Conservation (phyloP, 2,888 invertebrate species). For the Geophilus truncorum region DNA sequence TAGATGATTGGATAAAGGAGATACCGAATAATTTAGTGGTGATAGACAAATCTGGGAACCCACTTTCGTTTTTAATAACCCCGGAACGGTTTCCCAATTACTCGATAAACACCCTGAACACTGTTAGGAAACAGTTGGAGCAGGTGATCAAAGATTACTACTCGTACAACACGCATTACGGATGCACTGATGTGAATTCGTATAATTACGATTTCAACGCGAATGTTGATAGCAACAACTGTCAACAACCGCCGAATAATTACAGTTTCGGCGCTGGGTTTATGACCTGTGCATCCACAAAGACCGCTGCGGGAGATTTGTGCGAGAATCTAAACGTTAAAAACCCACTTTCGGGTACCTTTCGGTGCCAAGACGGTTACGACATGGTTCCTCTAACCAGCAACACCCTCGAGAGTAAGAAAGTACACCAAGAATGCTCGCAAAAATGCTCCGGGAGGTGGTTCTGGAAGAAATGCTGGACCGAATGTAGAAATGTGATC, state of each 20-base stretch:
- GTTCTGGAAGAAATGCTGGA: background rate
- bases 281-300: background rate
- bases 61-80: background rate
- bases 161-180: slow-evolving; percentile 1
- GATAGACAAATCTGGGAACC: background rate
- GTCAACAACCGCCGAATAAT: background rate
- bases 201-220: slow-evolving; percentile 23
- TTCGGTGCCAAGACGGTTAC: background rate
- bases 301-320: background rate
- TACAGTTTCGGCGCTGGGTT: background rate
- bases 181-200: slow-evolving; percentile 3
- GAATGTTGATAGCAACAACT: background rate
- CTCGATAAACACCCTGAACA: background rate
- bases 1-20: background rate
- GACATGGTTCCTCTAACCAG: background rate
- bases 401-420: background rate
- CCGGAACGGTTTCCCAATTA: background rate
- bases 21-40: background rate
- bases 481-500: background rate
- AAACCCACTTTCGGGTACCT: background rate
- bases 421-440: background rate
- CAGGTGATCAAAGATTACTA: background rate
- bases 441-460: background rate
- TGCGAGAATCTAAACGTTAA: background rate
- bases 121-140: background rate